Conservation (phyloP, 2,113 vertebrate species). For the Etheostoma cragini region DNA sequence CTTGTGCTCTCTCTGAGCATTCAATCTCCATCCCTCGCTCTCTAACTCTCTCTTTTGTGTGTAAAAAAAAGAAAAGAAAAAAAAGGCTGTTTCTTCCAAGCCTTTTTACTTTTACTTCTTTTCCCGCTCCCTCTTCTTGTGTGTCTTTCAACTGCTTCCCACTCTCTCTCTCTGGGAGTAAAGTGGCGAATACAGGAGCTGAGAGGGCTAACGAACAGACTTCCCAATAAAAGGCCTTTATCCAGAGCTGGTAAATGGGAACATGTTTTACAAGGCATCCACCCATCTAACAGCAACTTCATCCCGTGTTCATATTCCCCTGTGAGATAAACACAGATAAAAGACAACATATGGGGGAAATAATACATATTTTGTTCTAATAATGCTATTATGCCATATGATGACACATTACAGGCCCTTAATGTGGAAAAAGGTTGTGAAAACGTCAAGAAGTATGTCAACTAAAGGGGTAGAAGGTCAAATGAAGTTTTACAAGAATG, state of each 20-base stretch:
- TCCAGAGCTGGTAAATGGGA: constrained; percentile 71
- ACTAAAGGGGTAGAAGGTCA: neutral
- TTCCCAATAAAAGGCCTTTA: constrained; percentile 74
- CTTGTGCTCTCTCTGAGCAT: constrained; percentile 51
- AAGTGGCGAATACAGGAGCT: constrained; percentile 67
- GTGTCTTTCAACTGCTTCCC: constrained; percentile 67
- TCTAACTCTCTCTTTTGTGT: constrained; percentile 68
- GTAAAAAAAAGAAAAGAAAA: constrained; percentile 17
- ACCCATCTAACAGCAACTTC: constrained; percentile 48
- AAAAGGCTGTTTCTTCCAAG: constrained; percentile 56
- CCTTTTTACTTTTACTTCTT: constrained; percentile 62
- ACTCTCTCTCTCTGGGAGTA: constrained; percentile 59
- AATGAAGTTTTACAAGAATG: neutral
- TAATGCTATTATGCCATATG: neutral
- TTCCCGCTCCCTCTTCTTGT: constrained; percentile 51
- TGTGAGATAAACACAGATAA: constrained; percentile 45
- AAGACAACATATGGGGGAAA: constrained; percentile 9
- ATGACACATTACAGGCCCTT: neutral
- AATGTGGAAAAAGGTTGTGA: neutral
- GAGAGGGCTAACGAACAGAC: constrained; percentile 75
- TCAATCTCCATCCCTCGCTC: constrained; percentile 61
- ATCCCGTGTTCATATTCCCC: constrained; percentile 31
- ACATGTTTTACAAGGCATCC: constrained; percentile 72
- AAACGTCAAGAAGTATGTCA: neutral
- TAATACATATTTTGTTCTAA: neutral